Conservation (phyloP, 2,113 vertebrate species). For the Corythoichthys haematopterus region DNA sequence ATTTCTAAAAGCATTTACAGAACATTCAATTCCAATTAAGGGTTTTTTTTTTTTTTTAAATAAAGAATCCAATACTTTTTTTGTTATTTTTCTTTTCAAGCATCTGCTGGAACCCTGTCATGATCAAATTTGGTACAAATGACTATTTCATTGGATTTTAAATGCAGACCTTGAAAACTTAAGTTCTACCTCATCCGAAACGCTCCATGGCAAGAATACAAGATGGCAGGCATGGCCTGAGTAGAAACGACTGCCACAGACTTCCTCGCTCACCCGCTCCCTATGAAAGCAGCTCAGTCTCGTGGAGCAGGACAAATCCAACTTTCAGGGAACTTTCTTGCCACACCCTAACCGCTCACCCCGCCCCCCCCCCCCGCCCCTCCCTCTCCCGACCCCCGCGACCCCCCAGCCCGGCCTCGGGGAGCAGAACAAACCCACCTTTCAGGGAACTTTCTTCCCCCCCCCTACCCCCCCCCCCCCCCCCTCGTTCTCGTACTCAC, state of each 20-base stretch:
- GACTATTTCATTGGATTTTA: no score
- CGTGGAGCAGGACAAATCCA: slow-evolving; percentile 54
- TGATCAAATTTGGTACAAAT: slow-evolving; percentile 14
- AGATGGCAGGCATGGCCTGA: slow-evolving; percentile 23
- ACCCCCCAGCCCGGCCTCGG: no score
- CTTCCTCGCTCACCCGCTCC: slow-evolving; percentile 8
- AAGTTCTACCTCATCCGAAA: neutral
- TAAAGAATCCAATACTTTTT: no score
- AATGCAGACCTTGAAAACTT: no score
- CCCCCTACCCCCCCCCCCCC: slow-evolving; percentile 57
- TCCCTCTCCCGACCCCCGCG: no score
- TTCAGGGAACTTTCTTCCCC: slow-evolving; percentile 58
- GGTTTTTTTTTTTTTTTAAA: no score
- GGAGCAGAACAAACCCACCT: slow-evolving; percentile 60
- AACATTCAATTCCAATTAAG: no score
- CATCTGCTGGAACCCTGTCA: slow-evolving; percentile 8
- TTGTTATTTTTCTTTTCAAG: no score
- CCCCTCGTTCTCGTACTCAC: slow-evolving; percentile 15
- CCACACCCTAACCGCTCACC: slow-evolving; percentile 67
- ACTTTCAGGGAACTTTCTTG: slow-evolving; percentile 54
- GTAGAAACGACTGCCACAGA: slow-evolving; percentile 32
- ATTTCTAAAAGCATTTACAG: no score
- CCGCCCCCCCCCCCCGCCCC: slow-evolving; percentile 18
- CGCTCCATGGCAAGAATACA: neutral
- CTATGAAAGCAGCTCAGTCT: slow-evolving; percentile 44